phyloP scores from a whole-genome alignment of 2,797 vertebrate species.

The Apodemus agrarius region DNA sequence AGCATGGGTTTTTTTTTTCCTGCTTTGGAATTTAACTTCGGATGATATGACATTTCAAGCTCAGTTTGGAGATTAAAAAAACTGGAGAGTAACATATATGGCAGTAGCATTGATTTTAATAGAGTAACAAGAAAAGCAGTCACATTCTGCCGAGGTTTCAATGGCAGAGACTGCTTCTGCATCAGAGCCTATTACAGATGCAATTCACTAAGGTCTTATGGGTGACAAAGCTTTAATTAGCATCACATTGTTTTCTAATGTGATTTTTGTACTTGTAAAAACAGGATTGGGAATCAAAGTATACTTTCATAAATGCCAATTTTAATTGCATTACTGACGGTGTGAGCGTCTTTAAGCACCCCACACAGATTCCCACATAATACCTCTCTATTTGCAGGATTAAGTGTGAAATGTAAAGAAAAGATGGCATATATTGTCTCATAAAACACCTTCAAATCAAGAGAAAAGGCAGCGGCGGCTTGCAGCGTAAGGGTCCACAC shows the following conservation, averaged over 20 bases:
- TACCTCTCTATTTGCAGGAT: slow-evolving; percentile 52
- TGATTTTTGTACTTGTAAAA: slow-evolving; percentile 76
- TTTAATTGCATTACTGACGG: slow-evolving; percentile 77
- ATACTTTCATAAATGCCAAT: slow-evolving; percentile 73
- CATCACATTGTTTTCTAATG: slow-evolving; percentile 74
- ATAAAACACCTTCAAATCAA: slow-evolving; percentile 67
- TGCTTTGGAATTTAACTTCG: slow-evolving; percentile 73
- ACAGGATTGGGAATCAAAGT: slow-evolving; percentile 75
- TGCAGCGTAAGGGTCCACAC: slow-evolving; percentile 15
- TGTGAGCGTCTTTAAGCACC: slow-evolving; percentile 59
- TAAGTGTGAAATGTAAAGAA: slow-evolving; percentile 56
- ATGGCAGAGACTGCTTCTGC: slow-evolving; percentile 69
- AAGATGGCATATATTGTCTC: slow-evolving; percentile 47
- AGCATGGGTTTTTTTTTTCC: slow-evolving; percentile 20
- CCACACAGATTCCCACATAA: slow-evolving; percentile 57
- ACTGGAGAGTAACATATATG: slow-evolving; percentile 62
- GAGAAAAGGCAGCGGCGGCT: slow-evolving; percentile 7
- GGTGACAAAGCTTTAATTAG: slow-evolving; percentile 79
- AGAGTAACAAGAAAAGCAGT: slow-evolving; percentile 70
- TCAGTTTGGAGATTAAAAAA: slow-evolving; percentile 76
- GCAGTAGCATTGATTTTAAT: slow-evolving; percentile 74
- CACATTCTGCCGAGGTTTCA: slow-evolving; percentile 56
- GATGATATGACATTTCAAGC: slow-evolving; percentile 77
- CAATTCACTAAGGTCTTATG: slow-evolving; percentile 71
- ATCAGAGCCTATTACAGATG: slow-evolving; percentile 75